Evolutionary conservation across 1,140 invertebrate genomes (phyloP).

Genomic region (Drosophila pachea): DNA sequence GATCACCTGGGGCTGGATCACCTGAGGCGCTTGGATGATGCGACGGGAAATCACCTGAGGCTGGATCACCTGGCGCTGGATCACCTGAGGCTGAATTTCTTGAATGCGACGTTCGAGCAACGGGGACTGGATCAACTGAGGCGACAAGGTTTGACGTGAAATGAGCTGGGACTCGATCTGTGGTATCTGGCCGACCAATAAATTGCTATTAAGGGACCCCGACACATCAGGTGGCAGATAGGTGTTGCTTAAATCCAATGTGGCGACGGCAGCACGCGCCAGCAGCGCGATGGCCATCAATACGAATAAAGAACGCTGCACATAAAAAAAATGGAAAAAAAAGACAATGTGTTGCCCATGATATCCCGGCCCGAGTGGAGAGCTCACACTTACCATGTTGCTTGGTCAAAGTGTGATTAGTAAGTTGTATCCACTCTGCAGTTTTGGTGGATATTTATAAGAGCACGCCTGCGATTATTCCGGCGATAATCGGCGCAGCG

Average conservation of each 20-base stretch:
- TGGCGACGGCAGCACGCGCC: slow-evolving; percentile 19
- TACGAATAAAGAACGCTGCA: slow-evolving; percentile 26
- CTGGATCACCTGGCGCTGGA: no score
- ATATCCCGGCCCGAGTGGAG: neutral
- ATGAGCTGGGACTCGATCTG: no score
- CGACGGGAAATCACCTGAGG: no score
- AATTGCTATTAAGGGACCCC: no score
- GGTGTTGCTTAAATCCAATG: neutral
- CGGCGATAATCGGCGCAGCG: no score
- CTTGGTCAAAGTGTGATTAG: slow-evolving; percentile 39
- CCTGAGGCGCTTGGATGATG: no score
- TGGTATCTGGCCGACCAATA: no score
- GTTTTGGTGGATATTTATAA: slow-evolving; percentile 56
- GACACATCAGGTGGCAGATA: slow-evolving; percentile 14
- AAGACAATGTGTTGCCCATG: neutral
- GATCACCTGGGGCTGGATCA: no score
- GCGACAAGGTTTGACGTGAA: no score
- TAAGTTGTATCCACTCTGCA: slow-evolving; percentile 38
- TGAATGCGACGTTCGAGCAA: no score
- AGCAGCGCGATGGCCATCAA: slow-evolving; percentile 23
- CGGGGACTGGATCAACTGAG: no score
- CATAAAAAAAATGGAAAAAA: neutral
- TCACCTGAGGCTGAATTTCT: no score
- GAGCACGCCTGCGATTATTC: slow-evolving; percentile 1
- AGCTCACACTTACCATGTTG: slow-evolving; percentile 59